Evolutionary conservation across 2,888 invertebrate genomes (phyloP).

Genomic region (Mycalesis mineus): DNA sequence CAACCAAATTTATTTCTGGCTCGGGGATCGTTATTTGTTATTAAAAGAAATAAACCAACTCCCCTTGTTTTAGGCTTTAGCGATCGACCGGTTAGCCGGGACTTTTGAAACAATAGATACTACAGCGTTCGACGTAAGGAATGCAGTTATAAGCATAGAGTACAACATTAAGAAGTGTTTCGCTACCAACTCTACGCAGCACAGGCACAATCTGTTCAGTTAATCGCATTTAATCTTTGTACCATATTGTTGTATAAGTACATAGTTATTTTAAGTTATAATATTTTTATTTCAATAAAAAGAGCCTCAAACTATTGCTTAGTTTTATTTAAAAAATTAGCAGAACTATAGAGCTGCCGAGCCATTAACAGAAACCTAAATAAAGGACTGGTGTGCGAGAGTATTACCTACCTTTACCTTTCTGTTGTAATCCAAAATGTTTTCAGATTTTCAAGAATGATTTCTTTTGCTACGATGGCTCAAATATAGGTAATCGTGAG

Average conservation of each 20-base stretch:
- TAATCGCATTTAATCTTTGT: constrained; percentile 17
- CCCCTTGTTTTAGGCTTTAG: constrained; percentile 52
- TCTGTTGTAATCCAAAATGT: too few species aligned
- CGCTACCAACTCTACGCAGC: constrained; percentile 41
- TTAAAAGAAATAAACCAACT: not conserved
- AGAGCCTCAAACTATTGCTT: not conserved
- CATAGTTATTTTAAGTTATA: too few species aligned
- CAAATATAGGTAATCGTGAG: too few species aligned
- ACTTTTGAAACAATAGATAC: constrained; percentile 57
- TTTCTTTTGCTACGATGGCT: too few species aligned
- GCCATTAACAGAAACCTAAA: too few species aligned
- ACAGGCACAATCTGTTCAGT: constrained; percentile 48
- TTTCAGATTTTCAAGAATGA: too few species aligned
- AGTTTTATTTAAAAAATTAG: too few species aligned
- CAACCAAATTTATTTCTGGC: too few species aligned
- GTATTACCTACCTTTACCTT: too few species aligned
- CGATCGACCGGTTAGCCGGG: constrained; percentile 57
- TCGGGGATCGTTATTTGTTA: not conserved
- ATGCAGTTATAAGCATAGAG: constrained; percentile 61
- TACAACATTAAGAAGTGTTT: constrained; percentile 64
- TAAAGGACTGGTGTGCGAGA: too few species aligned
- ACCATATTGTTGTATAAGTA: not conserved
- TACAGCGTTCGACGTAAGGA: constrained; percentile 57
- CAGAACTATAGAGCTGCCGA: too few species aligned
- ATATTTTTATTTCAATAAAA: too few species aligned